These are phyloP conservation scores for Cheilosia urbana DNA, from an alignment of 2,888 invertebrate genomes.

Conservation along the genomic window DNA sequence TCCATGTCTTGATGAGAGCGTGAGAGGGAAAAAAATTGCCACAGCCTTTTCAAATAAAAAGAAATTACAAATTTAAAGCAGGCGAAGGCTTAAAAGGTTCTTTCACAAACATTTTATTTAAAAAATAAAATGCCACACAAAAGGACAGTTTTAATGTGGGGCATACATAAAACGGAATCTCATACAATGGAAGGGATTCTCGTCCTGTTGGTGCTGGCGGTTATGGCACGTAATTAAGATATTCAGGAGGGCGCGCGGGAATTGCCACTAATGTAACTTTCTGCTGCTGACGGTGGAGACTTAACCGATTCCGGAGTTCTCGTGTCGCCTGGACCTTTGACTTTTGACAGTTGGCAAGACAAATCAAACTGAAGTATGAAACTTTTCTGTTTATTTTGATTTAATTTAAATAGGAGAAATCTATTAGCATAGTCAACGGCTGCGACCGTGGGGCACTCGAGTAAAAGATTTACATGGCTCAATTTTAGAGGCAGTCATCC, in stretches of 20 bases:
- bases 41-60: constrained; percentile 54
- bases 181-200: constrained; percentile 51
- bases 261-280: constrained; percentile 39
- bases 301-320: not conserved
- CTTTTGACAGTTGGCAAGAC: constrained; percentile 6
- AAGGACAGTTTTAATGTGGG: constrained; percentile 36
- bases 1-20: not conserved
- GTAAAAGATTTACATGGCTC: constrained; percentile 25
- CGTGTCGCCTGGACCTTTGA: not conserved
- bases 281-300: constrained; percentile 19
- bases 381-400: not conserved
- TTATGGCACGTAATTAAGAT: constrained; percentile 71
- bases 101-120: constrained; percentile 8
- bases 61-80: constrained; percentile 67
- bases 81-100: constrained; percentile 52
- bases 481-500: constrained; percentile 10
- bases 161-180: constrained; percentile 16
- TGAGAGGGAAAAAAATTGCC: not conserved
- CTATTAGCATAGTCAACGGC: not conserved
- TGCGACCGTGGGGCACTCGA: not conserved
- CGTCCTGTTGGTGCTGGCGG: constrained; percentile 33
- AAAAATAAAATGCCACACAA: constrained; percentile 28
- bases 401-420: not conserved
- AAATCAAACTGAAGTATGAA: constrained; percentile 5
- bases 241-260: constrained; percentile 51